Evolutionary conservation across 2,797 vertebrate species (phyloP).

Genomic region (Fistularia tabacaria): DNA sequence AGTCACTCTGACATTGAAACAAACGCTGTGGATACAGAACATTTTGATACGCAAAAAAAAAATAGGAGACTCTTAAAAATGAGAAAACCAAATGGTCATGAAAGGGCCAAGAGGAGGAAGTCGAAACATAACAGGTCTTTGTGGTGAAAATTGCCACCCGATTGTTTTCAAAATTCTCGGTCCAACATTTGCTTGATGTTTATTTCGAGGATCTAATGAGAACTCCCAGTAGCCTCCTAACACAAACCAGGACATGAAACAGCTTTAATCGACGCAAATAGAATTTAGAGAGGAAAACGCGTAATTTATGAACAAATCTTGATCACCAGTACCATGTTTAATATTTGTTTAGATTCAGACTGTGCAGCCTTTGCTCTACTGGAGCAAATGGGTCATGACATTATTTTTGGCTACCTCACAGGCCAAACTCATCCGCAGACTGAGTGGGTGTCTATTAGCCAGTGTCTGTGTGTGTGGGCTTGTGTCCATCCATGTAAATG

Average conservation of each 20-base stretch:
- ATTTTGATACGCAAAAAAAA: too few species aligned
- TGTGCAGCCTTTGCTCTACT: constrained; percentile 32
- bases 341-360: constrained; percentile 32
- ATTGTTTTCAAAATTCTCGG: too few species aligned
- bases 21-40: too few species aligned
- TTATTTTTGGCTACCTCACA: constrained; percentile 58
- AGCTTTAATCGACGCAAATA: not conserved
- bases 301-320: not conserved
- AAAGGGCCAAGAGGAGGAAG: too few species aligned
- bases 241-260: too few species aligned
- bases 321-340: constrained; percentile 11
- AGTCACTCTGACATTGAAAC: constrained; percentile 7
- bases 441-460: constrained; percentile 25
- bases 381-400: constrained; percentile 67
- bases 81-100: too few species aligned
- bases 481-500: constrained; percentile 55
- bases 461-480: constrained; percentile 43
- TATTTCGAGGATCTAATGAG: too few species aligned
- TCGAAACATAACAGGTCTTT: too few species aligned
- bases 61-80: too few species aligned
- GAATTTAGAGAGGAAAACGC: not conserved
- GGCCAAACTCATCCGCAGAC: constrained; percentile 48
- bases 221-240: too few species aligned
- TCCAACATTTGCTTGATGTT: too few species aligned
- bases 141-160: too few species aligned